phyloP scores from a whole-genome alignment of 2,797 vertebrate species.

The Hapalemur alaotrensis region DNA sequence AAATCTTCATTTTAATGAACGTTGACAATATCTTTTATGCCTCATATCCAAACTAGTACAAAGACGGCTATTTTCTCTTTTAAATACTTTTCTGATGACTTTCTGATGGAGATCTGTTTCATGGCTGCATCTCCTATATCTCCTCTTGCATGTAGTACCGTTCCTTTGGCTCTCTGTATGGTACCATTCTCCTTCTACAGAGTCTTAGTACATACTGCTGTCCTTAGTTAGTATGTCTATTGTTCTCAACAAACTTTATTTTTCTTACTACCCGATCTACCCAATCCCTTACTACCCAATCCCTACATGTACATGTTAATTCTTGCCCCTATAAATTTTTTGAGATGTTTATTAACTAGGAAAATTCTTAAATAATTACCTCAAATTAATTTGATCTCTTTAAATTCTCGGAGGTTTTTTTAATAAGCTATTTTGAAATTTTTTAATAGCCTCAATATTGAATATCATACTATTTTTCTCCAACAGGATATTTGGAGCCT shows the following conservation, averaged over 20 bases:
- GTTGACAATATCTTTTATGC: neutral
- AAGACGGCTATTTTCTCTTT: neutral
- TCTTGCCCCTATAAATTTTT: neutral
- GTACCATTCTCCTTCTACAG: neutral
- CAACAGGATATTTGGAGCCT: neutral
- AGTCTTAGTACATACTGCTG: neutral
- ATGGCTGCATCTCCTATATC: neutral
- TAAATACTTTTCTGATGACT: neutral
- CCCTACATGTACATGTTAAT: neutral
- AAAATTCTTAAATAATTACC: neutral
- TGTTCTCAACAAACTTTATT: neutral
- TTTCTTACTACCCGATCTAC: neutral
- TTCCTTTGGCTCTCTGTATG: neutral
- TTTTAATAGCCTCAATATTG: neutral
- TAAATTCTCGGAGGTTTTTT: neutral
- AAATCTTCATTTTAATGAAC: neutral
- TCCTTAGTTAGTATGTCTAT: neutral
- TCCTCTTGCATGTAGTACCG: too few relatives aligned
- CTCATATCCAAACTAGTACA: neutral
- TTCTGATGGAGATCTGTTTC: neutral
- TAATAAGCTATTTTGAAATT: neutral
- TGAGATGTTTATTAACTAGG: neutral
- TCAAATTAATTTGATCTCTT: neutral
- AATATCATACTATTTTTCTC: neutral
- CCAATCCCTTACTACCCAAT: neutral